phyloP scores from a whole-genome alignment of 2,888 invertebrate genomes.

The Torymus tubicola region DNA sequence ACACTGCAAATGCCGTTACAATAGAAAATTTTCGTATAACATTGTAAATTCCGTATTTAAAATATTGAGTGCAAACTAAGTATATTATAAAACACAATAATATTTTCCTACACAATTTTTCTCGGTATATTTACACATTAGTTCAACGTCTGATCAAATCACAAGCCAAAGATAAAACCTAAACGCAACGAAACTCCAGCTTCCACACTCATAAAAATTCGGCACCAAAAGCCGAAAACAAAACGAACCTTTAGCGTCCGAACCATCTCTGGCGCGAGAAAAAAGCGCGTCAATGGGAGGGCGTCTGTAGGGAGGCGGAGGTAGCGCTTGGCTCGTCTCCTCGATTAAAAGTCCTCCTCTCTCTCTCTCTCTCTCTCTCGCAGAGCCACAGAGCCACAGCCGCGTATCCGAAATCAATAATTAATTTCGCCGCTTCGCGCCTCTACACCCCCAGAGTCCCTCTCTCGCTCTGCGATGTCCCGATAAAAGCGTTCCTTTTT shows the following conservation, averaged over 20 bases:
- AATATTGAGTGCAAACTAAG: too few species aligned
- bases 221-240: background rate
- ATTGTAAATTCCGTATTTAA: too few species aligned
- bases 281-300: slow-evolving; percentile 20
- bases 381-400: slow-evolving; percentile 23
- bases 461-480: slow-evolving; percentile 69
- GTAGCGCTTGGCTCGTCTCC: slow-evolving; percentile 65
- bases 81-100: too few species aligned
- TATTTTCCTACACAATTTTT: too few species aligned
- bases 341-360: slow-evolving; percentile 70
- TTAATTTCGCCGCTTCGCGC: slow-evolving; percentile 71
- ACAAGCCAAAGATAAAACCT: too few species aligned
- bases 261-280: slow-evolving; percentile 20
- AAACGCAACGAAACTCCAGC: too few species aligned
- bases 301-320: slow-evolving; percentile 41
- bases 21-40: too few species aligned
- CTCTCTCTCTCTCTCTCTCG: slow-evolving; percentile 66
- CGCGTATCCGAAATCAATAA: slow-evolving; percentile 75
- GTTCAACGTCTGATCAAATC: too few species aligned
- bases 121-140: too few species aligned
- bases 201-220: too few species aligned
- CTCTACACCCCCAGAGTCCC: slow-evolving; percentile 60
- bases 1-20: too few species aligned
- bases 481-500: slow-evolving; percentile 72
- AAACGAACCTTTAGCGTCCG: slow-evolving; percentile 7